A percentile compares a stretch with the other conserved stretches of the same genome.
These are phyloP conservation scores for Muricea muricata DNA, from an alignment of 92 coral and sea anemone species.

Conservation along the genomic window DNA sequence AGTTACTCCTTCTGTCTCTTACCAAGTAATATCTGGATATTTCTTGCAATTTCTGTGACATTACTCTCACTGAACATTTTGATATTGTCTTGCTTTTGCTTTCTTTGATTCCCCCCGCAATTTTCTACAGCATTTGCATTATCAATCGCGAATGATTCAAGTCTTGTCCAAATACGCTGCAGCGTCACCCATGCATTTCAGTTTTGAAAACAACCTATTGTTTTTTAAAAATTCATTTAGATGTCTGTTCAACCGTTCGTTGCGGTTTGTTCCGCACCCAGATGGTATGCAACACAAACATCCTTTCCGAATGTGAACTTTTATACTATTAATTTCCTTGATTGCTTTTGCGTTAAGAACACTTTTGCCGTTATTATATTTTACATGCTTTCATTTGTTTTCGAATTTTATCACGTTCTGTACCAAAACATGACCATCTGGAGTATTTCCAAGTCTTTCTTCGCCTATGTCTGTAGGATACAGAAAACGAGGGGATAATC, in stretches of 20 bases:
- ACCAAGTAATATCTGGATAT: neutral
- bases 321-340: neutral
- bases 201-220: neutral
- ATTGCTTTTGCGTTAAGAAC: neutral
- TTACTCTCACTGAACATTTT: neutral
- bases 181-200: neutral
- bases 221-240: constrained; percentile 27
- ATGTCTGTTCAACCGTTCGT: constrained; percentile 34
- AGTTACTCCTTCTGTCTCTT: too few species aligned
- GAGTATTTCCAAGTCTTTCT: neutral
- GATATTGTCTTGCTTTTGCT: neutral
- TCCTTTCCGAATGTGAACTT: neutral
- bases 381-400: neutral
- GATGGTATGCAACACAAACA: neutral
- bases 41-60: neutral
- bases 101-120: neutral
- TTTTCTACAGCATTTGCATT: neutral
- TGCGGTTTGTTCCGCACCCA: neutral
- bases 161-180: neutral
- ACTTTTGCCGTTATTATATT: neutral
- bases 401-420: neutral
- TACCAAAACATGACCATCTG: neutral
- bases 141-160: neutral
- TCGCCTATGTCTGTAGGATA: neutral
- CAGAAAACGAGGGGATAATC: neutral